Base-by-base conservation (phyloP, 1,140 invertebrate species). In the Telenomus remus region DNA sequence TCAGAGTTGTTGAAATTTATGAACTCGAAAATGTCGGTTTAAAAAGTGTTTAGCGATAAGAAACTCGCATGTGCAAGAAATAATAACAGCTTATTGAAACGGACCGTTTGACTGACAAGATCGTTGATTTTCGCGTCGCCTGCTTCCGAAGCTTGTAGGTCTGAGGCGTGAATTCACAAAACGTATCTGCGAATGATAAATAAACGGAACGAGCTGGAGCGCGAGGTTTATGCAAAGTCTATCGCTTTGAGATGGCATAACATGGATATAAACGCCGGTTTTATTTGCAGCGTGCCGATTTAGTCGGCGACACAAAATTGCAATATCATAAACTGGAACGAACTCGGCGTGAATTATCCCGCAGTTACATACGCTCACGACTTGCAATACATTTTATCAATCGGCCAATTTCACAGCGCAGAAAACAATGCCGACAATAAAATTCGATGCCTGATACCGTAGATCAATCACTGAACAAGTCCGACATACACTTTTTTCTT, bases 381-480 rank as follows among this genome's bases (percentile, higher is more conserved):
- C 57, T 55, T 44, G 5, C 15, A 61, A 63, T 71, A 53, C 60
- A 43, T 57, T 71, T 65, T 72, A 64, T 59, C 53, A 47, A 42
- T 43, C 48, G 8, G 33, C 12, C 14, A 47, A 63, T 56, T 56
- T 63, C 57, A 57, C 51, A 44, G 49, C 66, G 63, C 63, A 71
- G 51, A 64, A 53, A 64, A 71, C 68, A 71, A 71, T 71, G 39
- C 47, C 59, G 2, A 15, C 33, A 51, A 72, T 72, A 59, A 59
- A 59, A 47, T 13, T 44, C 9, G 19, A 27, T 1, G 2, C 6
- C 19, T 27, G 19, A 3, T 27, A 27, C n/a, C n/a, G 19, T 27
- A 27, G 6, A 27, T 27, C 19, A 27, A 27, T 27, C 19, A 27
- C 6, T 6, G 19, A n/a, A n/a, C n/a, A 27, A 27, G 19, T 27